Percentiles rank a stretch among this genome's conserved stretches.
phyloP scores from a whole-genome alignment of 2,888 invertebrate species.

The Acanthosoma haemorrhoidale region DNA sequence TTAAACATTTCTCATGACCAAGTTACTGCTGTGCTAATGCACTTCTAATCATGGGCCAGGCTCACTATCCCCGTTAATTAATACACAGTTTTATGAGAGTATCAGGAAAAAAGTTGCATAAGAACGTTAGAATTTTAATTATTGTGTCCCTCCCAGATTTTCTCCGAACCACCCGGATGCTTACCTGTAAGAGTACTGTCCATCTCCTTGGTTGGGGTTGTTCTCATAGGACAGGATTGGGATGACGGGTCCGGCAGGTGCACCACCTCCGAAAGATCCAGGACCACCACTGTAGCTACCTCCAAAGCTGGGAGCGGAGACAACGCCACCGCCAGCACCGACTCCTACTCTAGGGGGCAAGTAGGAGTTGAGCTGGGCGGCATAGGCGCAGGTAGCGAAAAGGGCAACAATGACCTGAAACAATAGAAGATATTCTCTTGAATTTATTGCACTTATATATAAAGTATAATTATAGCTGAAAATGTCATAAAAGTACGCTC shows the following conservation, averaged over 20 bases:
- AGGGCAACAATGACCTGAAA: background rate
- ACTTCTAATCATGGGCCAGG: no score
- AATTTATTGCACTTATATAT: no score
- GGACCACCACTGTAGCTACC: slow-evolving; percentile 12
- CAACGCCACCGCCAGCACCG: slow-evolving; percentile 30
- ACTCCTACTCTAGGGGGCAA: slow-evolving; percentile 34
- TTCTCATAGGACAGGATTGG: slow-evolving; percentile 58
- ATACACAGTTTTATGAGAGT: no score
- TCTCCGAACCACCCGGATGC: no score
- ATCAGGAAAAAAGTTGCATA: no score
- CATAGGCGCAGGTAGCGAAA: background rate
- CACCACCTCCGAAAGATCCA: slow-evolving; percentile 4
- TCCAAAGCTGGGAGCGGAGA: slow-evolving; percentile 1
- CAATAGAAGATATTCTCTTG: background rate
- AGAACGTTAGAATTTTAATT: no score
- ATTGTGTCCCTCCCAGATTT: no score
- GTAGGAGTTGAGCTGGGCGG: slow-evolving; percentile 33
- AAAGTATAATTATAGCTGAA: no score
- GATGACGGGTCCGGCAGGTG: slow-evolving; percentile 46
- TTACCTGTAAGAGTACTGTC: slow-evolving; percentile 60
- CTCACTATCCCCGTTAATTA: no score
- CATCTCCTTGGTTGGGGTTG: slow-evolving; percentile 57
- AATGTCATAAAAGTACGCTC: no score
- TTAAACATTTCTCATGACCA: no score
- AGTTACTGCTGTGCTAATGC: no score